phyloP scores from a whole-genome alignment of 2,113 vertebrate genomes.

The Mohoua ochrocephala region DNA sequence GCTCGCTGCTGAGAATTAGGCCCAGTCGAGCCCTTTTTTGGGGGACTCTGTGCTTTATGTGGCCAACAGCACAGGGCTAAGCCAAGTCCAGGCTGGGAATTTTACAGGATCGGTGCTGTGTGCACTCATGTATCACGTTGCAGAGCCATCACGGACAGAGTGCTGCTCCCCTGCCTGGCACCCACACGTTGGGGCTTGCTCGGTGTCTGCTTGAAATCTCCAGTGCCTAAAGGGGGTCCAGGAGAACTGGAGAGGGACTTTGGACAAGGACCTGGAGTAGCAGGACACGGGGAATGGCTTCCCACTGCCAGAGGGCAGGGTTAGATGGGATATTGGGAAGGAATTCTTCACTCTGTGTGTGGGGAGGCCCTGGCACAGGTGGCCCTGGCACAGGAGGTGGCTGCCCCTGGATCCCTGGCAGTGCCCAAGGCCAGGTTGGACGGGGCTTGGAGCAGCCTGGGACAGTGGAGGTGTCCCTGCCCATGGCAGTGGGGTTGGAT shows the following conservation, averaged over 20 bases:
- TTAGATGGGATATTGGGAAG: neutral
- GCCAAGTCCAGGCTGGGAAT: neutral
- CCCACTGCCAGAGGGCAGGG: neutral
- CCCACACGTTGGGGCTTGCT: fast-evolving
- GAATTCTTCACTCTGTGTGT: neutral
- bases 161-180: neutral
- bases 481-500: neutral
- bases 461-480: neutral
- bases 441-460: neutral
- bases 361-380: neutral
- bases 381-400: neutral
- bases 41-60: neutral
- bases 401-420: neutral
- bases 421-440: neutral
- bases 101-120: neutral
- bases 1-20: constrained; percentile 30
- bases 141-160: fast-evolving
- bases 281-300: neutral
- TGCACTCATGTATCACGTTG: fast-evolving
- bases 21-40: neutral
- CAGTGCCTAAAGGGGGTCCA: neutral
- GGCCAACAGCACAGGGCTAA: neutral
- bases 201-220: neutral
- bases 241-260: neutral
- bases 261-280: neutral